Conservation (phyloP, 1,140 invertebrate genomes). For the Drosophila oshimai region DNA sequence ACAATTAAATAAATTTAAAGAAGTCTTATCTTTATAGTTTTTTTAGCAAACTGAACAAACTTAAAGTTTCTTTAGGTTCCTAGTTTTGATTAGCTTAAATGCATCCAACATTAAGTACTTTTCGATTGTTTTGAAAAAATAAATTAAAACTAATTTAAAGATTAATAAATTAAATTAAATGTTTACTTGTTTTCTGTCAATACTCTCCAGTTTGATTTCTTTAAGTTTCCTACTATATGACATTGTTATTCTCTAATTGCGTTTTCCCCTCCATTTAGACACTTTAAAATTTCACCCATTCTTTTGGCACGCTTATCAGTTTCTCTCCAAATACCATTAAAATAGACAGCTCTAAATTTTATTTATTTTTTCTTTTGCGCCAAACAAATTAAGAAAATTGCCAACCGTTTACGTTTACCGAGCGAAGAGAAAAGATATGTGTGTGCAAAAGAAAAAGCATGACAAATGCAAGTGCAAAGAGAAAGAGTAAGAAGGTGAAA, state of each 20-base stretch:
- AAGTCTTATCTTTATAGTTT: too few relatives aligned
- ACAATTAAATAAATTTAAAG: too few relatives aligned
- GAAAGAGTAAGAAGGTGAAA: slow-evolving; percentile 24
- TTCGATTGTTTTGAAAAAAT: too few relatives aligned
- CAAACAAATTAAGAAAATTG: slow-evolving; percentile 63
- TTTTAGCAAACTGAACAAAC: too few relatives aligned
- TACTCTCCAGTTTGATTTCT: background rate
- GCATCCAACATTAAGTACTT: too few relatives aligned
- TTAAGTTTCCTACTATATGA: background rate
- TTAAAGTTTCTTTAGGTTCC: too few relatives aligned
- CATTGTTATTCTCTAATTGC: background rate
- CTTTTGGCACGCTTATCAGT: slow-evolving; percentile 21
- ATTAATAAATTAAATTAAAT: background rate
- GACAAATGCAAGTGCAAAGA: slow-evolving; percentile 58
- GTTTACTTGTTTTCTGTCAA: background rate
- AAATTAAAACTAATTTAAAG: background rate
- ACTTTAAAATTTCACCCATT: slow-evolving; percentile 18
- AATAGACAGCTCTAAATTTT: slow-evolving; percentile 29
- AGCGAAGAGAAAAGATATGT: slow-evolving; percentile 21
- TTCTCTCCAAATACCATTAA: slow-evolving; percentile 21
- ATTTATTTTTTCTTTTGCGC: slow-evolving; percentile 19
- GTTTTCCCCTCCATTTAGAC: background rate
- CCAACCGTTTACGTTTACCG: slow-evolving; percentile 41
- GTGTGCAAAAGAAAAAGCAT: slow-evolving; percentile 58
- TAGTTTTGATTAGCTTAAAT: too few relatives aligned